These are phyloP conservation scores for Bilobella aurantiaca DNA, from an alignment of 1,140 invertebrate genomes.

Conservation along the genomic window DNA sequence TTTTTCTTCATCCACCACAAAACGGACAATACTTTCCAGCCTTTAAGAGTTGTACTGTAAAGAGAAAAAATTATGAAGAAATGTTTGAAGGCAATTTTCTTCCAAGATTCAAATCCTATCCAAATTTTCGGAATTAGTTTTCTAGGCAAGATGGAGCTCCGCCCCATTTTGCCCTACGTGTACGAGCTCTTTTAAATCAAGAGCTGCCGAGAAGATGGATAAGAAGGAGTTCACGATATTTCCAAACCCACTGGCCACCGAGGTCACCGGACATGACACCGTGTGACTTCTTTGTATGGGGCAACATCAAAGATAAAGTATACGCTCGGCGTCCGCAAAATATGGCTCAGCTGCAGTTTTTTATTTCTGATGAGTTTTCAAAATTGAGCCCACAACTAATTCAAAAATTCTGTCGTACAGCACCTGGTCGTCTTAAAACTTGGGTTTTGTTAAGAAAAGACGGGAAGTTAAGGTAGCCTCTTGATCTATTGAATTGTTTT, in stretches of 20 bases:
- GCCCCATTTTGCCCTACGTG: background rate
- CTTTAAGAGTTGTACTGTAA: background rate
- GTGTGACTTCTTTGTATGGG: slow-evolving; percentile 27
- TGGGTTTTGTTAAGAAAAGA: no score
- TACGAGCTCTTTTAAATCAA: background rate
- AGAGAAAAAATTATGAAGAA: background rate
- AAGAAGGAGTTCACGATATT: slow-evolving; percentile 19
- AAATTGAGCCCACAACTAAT: background rate
- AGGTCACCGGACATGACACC: slow-evolving; percentile 24
- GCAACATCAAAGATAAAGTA: background rate
- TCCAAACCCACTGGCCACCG: slow-evolving; percentile 17
- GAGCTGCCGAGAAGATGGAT: slow-evolving; percentile 13
- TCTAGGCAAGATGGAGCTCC: background rate
- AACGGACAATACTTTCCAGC: background rate
- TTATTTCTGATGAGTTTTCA: background rate
- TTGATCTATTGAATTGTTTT: no score
- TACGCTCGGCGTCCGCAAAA: background rate
- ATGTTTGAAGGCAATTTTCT: background rate
- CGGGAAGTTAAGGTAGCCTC: no score
- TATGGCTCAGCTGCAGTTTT: background rate
- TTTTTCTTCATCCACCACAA: slow-evolving; percentile 9
- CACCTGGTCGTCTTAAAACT: background rate
- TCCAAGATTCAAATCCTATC: background rate
- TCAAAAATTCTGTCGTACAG: no score
- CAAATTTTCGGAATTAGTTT: background rate